These are phyloP conservation scores for Ormyrus thymus DNA, from an alignment of 2,888 invertebrate species.

Conservation along the genomic window DNA sequence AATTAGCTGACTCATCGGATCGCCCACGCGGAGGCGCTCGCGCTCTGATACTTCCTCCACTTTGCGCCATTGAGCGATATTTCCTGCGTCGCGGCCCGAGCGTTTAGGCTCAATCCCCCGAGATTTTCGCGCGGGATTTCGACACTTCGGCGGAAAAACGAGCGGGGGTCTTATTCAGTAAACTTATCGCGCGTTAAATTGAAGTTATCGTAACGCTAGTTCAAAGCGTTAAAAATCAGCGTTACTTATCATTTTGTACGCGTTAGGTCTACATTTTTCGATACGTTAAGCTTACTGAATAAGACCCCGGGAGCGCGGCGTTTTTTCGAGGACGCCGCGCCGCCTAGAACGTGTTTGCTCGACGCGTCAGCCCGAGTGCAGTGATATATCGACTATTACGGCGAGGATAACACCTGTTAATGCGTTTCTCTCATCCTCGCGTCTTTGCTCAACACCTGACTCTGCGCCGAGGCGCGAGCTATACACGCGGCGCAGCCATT, in stretches of 20 bases:
- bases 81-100: conserved; percentile 4
- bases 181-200: too few species aligned
- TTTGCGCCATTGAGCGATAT: conserved; percentile 44
- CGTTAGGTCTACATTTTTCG: too few species aligned
- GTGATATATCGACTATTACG: conserved; percentile 42
- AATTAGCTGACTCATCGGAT: conserved; percentile 67
- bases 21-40: conserved; percentile 54
- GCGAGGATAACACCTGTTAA: conserved; percentile 44
- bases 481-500: conserved; percentile 12
- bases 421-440: conserved; percentile 37
- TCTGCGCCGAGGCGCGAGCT: not conserved
- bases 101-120: conserved; percentile 16
- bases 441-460: conserved; percentile 34
- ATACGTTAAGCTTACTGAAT: too few species aligned
- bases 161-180: too few species aligned
- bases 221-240: too few species aligned
- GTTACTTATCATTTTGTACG: too few species aligned
- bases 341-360: not conserved
- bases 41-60: conserved; percentile 48
- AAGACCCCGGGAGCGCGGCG: too few species aligned
- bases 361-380: not conserved
- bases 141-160: not conserved
- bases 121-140: conserved; percentile 7
- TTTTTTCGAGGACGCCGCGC: not conserved
- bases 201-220: too few species aligned